Base-by-base conservation (phyloP, 2,888 invertebrate species). In the Glaucopsyche alexis region DNA sequence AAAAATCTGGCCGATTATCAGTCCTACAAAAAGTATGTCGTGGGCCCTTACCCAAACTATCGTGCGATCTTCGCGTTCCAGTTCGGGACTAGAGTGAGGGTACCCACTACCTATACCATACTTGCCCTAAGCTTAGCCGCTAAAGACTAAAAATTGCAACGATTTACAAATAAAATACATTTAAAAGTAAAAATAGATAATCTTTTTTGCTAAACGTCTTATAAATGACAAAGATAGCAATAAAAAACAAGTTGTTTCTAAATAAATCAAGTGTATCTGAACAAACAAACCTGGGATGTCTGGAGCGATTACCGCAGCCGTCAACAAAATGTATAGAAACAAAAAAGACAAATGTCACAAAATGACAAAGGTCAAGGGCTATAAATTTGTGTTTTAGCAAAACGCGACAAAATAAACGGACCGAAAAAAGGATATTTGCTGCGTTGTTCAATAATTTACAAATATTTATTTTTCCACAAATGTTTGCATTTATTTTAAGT, bases 301-400 rank as follows among this genome's bases (percentile, higher is more conserved):
- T n/a, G 40, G n/a, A n/a, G 42, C 38, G 65, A 42, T 65, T n/a
- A 42, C 42, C 65, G 42, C 14, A 65, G 65, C 65, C 40, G 65
- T 65, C 65, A 65, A 42, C 65, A 65, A 65, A 65, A 65, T 42
- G 38, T 65, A 65, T 65, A 7, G 65, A 42, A 65, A 42, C 42
- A 65, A 65, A 65, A 65, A 40, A 65, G 60, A 40, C 65, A 38
- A 38, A 42, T 42, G 66, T 66, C 60, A 60, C 60, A 60, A 42
- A 55, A 40, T 42, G 16, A 66, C 66, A 66, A 66, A 66, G 66
- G 66, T 66, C 66, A 66, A 66, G 42, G 9, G 66, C 66, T 16
- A 66, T 42, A 66, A 66, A 66, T 66, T 66, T 42, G 42, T 42
- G n/a, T 66, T 66, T 42, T 66, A 66, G 42, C 16, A 42, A 42